Base-by-base conservation (phyloP, 2,797 vertebrate genomes). In the Chelon auratus region DNA sequence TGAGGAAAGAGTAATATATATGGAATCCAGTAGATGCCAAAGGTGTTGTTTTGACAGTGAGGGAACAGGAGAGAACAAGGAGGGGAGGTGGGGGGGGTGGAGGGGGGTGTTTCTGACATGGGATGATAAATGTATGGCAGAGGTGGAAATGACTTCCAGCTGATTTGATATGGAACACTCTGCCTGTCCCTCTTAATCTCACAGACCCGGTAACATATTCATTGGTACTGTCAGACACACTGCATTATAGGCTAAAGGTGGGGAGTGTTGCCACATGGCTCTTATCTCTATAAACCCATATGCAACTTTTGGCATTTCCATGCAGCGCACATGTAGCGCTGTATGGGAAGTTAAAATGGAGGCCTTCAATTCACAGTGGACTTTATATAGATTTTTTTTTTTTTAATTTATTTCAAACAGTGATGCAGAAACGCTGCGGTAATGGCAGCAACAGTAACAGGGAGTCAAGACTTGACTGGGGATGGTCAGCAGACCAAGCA, bases 121-220 rank as follows among this genome's bases (percentile, higher is more conserved):
- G 67, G 81, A 86, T 93, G 91, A 93, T 91, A 88, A 92, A 92
- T 93, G 83, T 72, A 85, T 87, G 82, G 88, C 83, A 86, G 87
- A 86, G 87, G 87, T 87, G 86, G 80, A 90, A 93, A 93, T 90
- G 90, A 79, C 85, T 92, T 90, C 82, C 84, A 81, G 78, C 83
- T 85, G 86, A 91, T 92, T 90, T 90, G 81, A 92, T 87, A 90
- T 81, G 87, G 84, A 90, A 83, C 60, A 62, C 68, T 84, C 72
- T 80, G 84, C 66, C 92, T 91, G 88, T 91, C 90, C 82, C 72
- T 91, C 90, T 92, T 92, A 85, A 91, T 93, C 88, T 89, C 84
- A 80, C 70, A 76, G 85, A 79, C 79, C 57, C 57, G 55, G 80
- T 84, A 90, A 88, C 84, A 82, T 87, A 91, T 92, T 93, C 89